Percentiles rank a stretch among this genome's conserved stretches.
phyloP scores from a whole-genome alignment of 2,888 invertebrate genomes.

The Halocaridina rubra region DNA sequence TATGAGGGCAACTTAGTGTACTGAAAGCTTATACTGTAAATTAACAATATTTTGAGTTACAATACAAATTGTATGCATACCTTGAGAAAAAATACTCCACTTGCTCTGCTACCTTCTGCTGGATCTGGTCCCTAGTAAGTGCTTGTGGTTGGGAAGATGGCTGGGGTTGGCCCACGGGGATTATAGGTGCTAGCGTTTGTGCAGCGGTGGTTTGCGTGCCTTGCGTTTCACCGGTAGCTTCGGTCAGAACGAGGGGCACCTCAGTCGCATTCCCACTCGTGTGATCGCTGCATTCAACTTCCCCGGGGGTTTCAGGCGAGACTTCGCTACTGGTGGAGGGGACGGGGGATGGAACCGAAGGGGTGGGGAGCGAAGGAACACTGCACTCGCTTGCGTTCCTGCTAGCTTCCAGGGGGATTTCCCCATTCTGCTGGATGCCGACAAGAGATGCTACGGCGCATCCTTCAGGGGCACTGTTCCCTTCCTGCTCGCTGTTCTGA shows the following conservation, averaged over 20 bases:
- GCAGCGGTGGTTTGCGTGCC: conserved; percentile 44
- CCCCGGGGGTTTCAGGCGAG: neutral
- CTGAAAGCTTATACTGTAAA: too few species aligned
- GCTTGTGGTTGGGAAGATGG: conserved; percentile 67
- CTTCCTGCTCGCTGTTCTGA: conserved; percentile 8
- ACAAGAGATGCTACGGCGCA: too few species aligned
- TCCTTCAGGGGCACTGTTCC: too few species aligned
- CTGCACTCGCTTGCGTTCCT: neutral
- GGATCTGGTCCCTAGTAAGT: conserved; percentile 79
- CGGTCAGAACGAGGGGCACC: neutral
- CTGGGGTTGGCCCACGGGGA: conserved; percentile 67
- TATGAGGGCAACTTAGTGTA: too few species aligned
- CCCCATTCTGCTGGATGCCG: conserved; percentile 66
- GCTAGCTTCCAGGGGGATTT: neutral
- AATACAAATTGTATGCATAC: too few species aligned
- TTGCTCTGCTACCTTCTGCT: conserved; percentile 82
- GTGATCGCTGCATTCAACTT: neutral
- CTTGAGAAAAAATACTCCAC: conserved; percentile 91
- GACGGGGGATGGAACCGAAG: neutral
- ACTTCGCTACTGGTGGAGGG: neutral
- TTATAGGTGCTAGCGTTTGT: conserved; percentile 34
- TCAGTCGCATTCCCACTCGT: neutral
- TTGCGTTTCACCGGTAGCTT: conserved; percentile 32
- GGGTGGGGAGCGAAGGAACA: conserved; percentile 22
- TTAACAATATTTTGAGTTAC: too few species aligned